A percentile compares a stretch with the other conserved stretches of the same genome.
Conservation (phyloP, 2,888 invertebrate genomes). For the Pristionchus exspectatus region DNA sequence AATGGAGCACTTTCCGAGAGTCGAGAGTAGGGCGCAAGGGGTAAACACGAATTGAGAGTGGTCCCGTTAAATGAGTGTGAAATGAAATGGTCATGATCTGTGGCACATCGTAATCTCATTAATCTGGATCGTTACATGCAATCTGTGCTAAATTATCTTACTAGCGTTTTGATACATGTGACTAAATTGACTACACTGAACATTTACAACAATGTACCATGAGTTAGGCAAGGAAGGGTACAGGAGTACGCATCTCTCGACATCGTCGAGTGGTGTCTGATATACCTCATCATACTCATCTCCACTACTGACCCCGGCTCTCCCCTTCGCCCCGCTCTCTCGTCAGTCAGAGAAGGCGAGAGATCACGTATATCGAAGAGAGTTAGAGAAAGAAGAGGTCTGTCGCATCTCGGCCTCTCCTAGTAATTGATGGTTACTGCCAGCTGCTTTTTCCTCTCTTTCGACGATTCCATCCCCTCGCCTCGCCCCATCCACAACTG, state of each 20-base stretch:
- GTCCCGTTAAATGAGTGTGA: neutral
- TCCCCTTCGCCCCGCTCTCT: neutral
- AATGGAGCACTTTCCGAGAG: slow-evolving; percentile 17
- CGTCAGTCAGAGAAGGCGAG: neutral
- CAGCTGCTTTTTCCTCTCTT: neutral
- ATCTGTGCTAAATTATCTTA: too few species aligned
- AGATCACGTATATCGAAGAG: neutral
- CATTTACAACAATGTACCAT: neutral
- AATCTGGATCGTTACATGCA: too few species aligned
- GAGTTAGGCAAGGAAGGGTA: neutral
- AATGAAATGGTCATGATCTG: too few species aligned
- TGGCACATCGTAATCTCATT: too few species aligned
- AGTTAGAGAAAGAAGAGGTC: neutral
- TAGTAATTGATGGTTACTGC: neutral
- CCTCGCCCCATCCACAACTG: neutral
- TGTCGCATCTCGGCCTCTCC: neutral
- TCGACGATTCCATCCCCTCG: neutral
- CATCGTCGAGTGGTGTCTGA: neutral
- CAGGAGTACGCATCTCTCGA: neutral
- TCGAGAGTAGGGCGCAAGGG: neutral
- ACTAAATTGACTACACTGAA: too few species aligned
- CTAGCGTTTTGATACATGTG: too few species aligned
- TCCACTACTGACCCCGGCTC: neutral
- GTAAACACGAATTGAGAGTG: neutral
- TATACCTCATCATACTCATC: neutral